Percentiles rank a stretch among this genome's conserved stretches.
These are phyloP conservation scores for Cordilura impudica DNA, from an alignment of 2,888 invertebrate species.

Conservation along the genomic window DNA sequence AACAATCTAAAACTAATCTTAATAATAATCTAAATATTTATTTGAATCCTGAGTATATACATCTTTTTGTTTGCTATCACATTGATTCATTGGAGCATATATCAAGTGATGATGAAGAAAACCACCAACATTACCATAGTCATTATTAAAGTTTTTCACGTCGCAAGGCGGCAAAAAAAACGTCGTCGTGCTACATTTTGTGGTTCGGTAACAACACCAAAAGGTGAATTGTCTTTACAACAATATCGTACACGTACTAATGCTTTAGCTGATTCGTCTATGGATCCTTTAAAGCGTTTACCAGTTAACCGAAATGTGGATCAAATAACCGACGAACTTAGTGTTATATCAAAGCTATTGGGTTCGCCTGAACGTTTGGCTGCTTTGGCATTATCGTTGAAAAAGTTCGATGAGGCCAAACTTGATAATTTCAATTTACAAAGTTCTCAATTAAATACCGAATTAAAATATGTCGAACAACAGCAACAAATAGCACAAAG, in stretches of 20 bases:
- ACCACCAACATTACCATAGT: slow-evolving; percentile 69
- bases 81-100: slow-evolving; percentile 69
- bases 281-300: slow-evolving; percentile 24
- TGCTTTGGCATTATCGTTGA: slow-evolving; percentile 86
- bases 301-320: not conserved
- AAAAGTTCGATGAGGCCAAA: slow-evolving; percentile 85
- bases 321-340: slow-evolving; percentile 64
- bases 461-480: slow-evolving; percentile 85
- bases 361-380: slow-evolving; percentile 87
- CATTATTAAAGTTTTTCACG: slow-evolving; percentile 72
- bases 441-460: slow-evolving; percentile 82
- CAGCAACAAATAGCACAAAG: slow-evolving; percentile 78
- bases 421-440: slow-evolving; percentile 85
- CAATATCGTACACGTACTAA: slow-evolving; percentile 29
- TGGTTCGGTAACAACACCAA: slow-evolving; percentile 60
- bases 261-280: slow-evolving; percentile 49
- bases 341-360: slow-evolving; percentile 81
- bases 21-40: slow-evolving; percentile 34
- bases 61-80: slow-evolving; percentile 73
- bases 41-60: slow-evolving; percentile 72
- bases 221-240: slow-evolving; percentile 20
- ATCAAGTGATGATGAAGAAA: slow-evolving; percentile 75
- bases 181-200: slow-evolving; percentile 72
- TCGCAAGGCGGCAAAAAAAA: slow-evolving; percentile 71
- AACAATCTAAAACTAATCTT: slow-evolving; percentile 65